Evolutionary conservation across 2,888 invertebrate genomes (phyloP), one percentile per base, ranked within the genome.

Genomic region (Tromatobia lineatoria): DNA sequence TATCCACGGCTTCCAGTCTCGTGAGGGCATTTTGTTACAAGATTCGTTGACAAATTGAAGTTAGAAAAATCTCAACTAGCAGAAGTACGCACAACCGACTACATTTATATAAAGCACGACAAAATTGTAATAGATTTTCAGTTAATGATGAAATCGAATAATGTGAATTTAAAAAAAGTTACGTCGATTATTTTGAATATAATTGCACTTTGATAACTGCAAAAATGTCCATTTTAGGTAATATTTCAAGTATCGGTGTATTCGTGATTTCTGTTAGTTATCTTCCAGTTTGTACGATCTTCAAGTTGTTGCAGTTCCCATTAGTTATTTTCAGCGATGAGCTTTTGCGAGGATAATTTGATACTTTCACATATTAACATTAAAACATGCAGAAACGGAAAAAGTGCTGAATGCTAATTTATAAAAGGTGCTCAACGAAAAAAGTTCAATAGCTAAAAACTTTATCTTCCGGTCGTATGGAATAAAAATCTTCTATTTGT

Each of bases 281-380:
- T 73, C 73, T 45, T 73, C 57, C 59, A 18, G 59, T 47, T 59
- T 59, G 38, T 70, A 13, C 25, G 42, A 83, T 83, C 83, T 83
- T 83, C 80, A 42, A 38, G 66, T 67, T 42, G 80, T 61, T 34
- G 80, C 29, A 34, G 23, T 61, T 45, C 13, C 38, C 50, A 13
- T 71, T 42, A 25, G 66, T 45, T 25, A 76, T 83, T 79, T 83
- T 83, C 80, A 61, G 45, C 80, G 83, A 54, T 74, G 83, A 80
- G 10, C 73, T 69, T n/a, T 67, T 20, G 20, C 54, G 66, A 73
- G n/a, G 45, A 69, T 45, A 66, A 4, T 61, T 47, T 38, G 11
- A 57, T 20, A 66, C 20, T 45, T 45, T 20, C 7, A 50, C 57
- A 23, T 64, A 64, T 57, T 18, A 75, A 29, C 64, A 74, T 42